Percentiles rank a stretch among this genome's conserved stretches.
phyloP scores from a whole-genome alignment of 2,113 vertebrate genomes.

The Cyanocitta stelleri region DNA sequence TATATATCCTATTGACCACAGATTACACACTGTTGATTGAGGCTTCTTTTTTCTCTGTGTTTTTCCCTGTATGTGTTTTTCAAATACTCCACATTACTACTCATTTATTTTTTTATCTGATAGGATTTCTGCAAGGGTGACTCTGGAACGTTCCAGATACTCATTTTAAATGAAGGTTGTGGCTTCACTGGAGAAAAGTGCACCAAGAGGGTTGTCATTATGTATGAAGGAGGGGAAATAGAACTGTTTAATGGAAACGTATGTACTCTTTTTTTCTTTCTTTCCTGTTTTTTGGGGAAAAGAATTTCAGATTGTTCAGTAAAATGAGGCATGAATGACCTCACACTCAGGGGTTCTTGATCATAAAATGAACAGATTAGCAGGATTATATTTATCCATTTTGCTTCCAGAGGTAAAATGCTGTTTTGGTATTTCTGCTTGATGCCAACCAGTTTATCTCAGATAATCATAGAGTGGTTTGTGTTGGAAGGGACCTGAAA shows the following conservation, averaged over 20 bases:
- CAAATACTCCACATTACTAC: neutral
- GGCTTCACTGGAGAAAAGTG: conserved; percentile 82
- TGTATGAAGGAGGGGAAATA: conserved; percentile 83
- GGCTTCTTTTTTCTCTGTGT: neutral
- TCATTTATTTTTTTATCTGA: neutral
- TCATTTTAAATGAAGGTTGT: conserved; percentile 89
- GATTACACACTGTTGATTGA: neutral
- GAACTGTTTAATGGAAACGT: conserved; percentile 83
- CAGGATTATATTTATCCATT: neutral
- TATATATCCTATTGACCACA: neutral
- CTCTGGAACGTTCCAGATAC: conserved; percentile 84
- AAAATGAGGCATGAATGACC: neutral
- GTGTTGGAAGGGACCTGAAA: neutral
- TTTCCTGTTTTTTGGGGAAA: neutral
- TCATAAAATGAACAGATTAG: neutral
- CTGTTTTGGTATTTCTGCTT: neutral
- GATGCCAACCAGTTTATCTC: neutral
- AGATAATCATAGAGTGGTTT: neutral
- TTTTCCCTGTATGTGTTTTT: neutral
- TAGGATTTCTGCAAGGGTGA: conserved; percentile 85
- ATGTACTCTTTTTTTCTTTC: neutral
- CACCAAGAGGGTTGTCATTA: conserved; percentile 80
- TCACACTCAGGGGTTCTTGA: neutral
- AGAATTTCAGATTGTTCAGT: neutral
- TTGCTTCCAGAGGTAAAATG: neutral